Conservation (phyloP, 2,797 vertebrate species). For the Microctenopoma steveboyesi region DNA sequence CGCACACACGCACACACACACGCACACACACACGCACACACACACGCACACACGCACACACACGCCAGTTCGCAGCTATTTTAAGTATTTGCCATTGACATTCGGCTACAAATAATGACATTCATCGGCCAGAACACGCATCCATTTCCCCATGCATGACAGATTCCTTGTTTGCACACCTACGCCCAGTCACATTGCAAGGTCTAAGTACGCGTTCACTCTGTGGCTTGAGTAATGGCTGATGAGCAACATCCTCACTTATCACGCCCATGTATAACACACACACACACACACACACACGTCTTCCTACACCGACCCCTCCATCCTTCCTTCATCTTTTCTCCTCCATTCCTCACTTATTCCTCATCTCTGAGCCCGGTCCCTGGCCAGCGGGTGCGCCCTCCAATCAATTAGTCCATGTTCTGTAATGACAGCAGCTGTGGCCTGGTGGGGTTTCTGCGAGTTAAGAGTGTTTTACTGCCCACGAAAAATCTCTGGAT, state of each 20-base stretch:
- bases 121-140: slow-evolving; percentile 1
- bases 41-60: no score
- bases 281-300: slow-evolving; percentile 10
- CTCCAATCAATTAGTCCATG: slow-evolving; percentile 61
- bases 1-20: no score
- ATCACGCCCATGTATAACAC: slow-evolving; percentile 31
- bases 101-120: slow-evolving; percentile 24
- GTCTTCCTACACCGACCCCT: slow-evolving; percentile 26
- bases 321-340: neutral
- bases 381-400: slow-evolving; percentile 26
- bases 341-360: slow-evolving; percentile 14
- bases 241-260: slow-evolving; percentile 53
- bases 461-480: slow-evolving; percentile 51
- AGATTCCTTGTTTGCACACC: slow-evolving; percentile 33
- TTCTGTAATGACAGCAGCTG: slow-evolving; percentile 68
- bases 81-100: slow-evolving; percentile 35
- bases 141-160: slow-evolving; percentile 28
- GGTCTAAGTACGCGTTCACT: slow-evolving; percentile 42
- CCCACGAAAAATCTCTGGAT: slow-evolving; percentile 28
- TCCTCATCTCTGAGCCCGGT: slow-evolving; percentile 26
- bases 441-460: slow-evolving; percentile 41
- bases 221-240: slow-evolving; percentile 51
- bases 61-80: slow-evolving; percentile 27
- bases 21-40: no score
- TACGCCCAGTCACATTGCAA: slow-evolving; percentile 34